A percentile compares a stretch with the other conserved stretches of the same genome.
phyloP scores from a whole-genome alignment of 2,113 vertebrate genomes.

The Pachycephala philippinensis region DNA sequence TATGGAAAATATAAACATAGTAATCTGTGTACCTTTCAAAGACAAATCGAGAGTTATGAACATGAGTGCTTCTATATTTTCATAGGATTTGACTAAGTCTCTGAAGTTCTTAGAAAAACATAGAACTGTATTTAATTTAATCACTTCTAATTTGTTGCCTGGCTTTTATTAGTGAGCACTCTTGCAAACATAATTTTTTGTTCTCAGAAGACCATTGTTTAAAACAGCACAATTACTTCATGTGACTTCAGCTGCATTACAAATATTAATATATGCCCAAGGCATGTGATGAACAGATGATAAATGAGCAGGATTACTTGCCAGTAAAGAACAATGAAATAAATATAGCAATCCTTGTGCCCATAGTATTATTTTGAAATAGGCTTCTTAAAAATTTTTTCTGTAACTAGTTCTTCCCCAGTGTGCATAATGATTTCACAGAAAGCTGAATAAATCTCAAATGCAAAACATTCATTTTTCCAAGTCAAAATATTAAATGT shows the following conservation, averaged over 20 bases:
- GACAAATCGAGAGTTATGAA: background rate
- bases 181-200: background rate
- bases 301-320: background rate
- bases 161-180: background rate
- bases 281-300: background rate
- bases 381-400: background rate
- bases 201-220: background rate
- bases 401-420: background rate
- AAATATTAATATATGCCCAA: background rate
- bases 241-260: background rate
- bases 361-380: background rate
- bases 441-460: background rate
- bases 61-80: background rate
- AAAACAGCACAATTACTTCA: background rate
- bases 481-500: background rate
- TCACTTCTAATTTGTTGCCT: background rate
- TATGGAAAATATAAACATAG: background rate
- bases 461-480: background rate
- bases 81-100: background rate
- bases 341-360: background rate
- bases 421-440: background rate
- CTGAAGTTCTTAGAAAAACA: background rate
- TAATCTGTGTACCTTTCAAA: background rate
- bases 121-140: background rate
- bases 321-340: background rate